Conservation (phyloP, 2,797 vertebrate genomes). For the Hippopotamyrus pictus region DNA sequence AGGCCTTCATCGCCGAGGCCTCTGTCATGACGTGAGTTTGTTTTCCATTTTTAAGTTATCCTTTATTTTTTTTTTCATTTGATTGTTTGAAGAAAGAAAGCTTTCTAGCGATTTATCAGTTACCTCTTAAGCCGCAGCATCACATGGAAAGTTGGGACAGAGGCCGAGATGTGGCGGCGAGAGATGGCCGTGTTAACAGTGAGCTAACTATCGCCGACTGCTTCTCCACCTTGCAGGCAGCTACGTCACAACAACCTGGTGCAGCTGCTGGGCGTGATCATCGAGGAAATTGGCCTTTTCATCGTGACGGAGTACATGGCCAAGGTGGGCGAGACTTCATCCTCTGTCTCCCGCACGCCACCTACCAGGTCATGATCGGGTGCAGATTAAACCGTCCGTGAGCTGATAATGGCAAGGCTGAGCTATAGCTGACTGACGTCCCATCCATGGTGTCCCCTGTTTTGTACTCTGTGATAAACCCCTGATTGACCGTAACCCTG, state of each 20-base stretch:
- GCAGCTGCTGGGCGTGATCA: slow-evolving; percentile 88
- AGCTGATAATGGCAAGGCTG: neutral
- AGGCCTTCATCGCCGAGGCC: slow-evolving; percentile 92
- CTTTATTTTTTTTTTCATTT: neutral
- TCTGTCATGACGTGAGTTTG: slow-evolving; percentile 92
- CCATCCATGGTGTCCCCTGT: neutral
- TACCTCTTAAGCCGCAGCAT: neutral
- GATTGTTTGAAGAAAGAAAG: neutral
- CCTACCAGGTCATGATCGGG: neutral
- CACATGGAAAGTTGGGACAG: neutral
- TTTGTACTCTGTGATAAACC: neutral
- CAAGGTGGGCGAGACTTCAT: slow-evolving; percentile 65
- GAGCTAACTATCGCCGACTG: neutral
- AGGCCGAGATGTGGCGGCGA: neutral
- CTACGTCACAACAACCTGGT: slow-evolving; percentile 90
- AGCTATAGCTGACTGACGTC: neutral
- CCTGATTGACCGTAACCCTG: neutral
- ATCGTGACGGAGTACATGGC: slow-evolving; percentile 97
- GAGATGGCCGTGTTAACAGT: neutral
- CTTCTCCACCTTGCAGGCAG: slow-evolving; percentile 61
- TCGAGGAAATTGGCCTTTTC: slow-evolving; percentile 85
- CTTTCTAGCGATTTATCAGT: neutral
- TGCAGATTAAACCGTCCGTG: neutral
- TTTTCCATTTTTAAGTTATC: neutral
- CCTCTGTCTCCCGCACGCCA: neutral